Base-by-base conservation (phyloP, 2,888 invertebrate genomes). In the Tenthredo notha region DNA sequence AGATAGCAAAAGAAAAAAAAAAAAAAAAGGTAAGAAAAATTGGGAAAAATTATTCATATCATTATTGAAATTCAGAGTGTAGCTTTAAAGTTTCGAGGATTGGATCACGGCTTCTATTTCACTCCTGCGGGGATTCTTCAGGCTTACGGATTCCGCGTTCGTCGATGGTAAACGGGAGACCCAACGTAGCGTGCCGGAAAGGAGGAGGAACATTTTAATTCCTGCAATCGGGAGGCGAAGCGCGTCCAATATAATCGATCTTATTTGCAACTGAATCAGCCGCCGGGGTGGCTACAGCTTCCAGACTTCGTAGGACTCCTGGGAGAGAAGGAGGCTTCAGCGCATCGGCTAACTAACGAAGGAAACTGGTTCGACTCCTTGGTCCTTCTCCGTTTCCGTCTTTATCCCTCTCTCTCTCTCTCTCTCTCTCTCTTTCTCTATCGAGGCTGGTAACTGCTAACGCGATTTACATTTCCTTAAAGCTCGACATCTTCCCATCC, bases 231-330 rank as follows among this genome's bases (percentile, higher is more conserved):
- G 87, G 85, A 91, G 89, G 90, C 89, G 78, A 54, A 85, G 85
- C 87, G 89, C 89, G 88, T 89, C 87, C 89, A 86, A 90, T 90
- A 90, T 90, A 91, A 91, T 91, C 91, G 90, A 90, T 90, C 90
- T 90, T 90, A 89, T 91, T 91, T 90, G 90, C 90, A 90, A 90
- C 89, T 90, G 90, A 91, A 90, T 91, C 88, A 88, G 87, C 78
- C 84, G 84, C n/a, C 40, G 25, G 47, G 47, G 21, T 83, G 72
- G 43, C 72, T 72, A 72, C 72, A 72, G 72, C 72, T 43, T 43
- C 40, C 72, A 72, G 72, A 72, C 72, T 43, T n/a, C 67, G 29
- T 6, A 18, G 33, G 33, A 67, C 33, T 67, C 67, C 33, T 67
- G 67, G 33, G 67, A 37, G 77, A 54, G 77, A 47, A 77, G 9